Evolutionary conservation across 2,113 vertebrate genomes (phyloP), one percentile per base, ranked within the genome.

Genomic region (Syngnathus scovelli): DNA sequence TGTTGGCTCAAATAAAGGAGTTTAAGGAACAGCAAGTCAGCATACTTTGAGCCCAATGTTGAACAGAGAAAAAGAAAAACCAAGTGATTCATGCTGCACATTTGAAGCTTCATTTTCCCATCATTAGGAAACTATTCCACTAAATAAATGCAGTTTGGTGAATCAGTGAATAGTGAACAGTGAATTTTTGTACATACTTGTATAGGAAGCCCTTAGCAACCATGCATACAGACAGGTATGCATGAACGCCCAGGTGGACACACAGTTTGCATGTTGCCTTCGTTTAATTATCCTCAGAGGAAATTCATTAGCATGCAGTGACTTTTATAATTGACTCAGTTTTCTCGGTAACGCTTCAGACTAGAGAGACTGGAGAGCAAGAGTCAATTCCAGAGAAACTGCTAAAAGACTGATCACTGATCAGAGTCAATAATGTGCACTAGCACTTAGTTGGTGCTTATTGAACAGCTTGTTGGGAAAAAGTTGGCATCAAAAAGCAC

Each of bases 391-490:
- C 1, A 67, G 70, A 70, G 64, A 83, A 87, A 78, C 83, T 70
- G 75, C 71, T 79, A 80, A 88, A 83, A 83, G 77, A 79, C 77
- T 82, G 78, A 83, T 85, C 76, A 78, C 75, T 80, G 74, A 78
- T 75, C 80, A 69, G 64, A 77, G 74, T 79, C 82, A 77, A 83
- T 83, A 87, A 68, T 64, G 69, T 83, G 73, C 78, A 78, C 64
- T 72, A 66, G 58, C 77, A 81, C 76, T 83, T 66, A 69, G 81
- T 75, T 70, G 60, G 76, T 66, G 70, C 78, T 83, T 78, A 85
- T 83, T 84, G 79, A 86, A 69, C 36, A 55, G 68, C 75, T 81
- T 77, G 74, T 78, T 79, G 74, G 63, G 58, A 64, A 70, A 84
- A 81, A 78, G 79, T 87, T 85, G 74, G 46, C 63, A 8, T 11